Evolutionary conservation across 2,797 vertebrate species (phyloP).

Genomic region (Chaetodon trifasciatus): DNA sequence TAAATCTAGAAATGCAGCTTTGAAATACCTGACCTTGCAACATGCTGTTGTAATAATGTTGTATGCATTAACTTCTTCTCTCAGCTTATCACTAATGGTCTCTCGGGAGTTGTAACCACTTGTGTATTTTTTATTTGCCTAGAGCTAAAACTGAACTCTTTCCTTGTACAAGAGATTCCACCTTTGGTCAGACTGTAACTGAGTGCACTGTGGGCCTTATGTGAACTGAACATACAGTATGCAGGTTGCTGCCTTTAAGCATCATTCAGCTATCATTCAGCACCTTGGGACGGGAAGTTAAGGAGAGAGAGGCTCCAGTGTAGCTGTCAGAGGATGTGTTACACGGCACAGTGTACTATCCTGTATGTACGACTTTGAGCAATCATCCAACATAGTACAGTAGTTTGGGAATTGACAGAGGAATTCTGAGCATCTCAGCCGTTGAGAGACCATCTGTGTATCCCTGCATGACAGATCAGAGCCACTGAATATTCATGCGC

Average conservation of each 20-base stretch:
- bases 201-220: neutral
- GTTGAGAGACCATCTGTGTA: constrained; percentile 86
- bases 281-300: constrained; percentile 11
- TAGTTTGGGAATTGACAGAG: constrained; percentile 75
- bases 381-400: constrained; percentile 60
- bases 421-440: constrained; percentile 81
- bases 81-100: neutral
- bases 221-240: constrained; percentile 1
- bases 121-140: neutral
- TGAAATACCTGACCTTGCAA: neutral
- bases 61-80: neutral
- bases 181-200: neutral
- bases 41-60: neutral
- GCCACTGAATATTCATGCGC: constrained; percentile 87
- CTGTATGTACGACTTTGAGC: constrained; percentile 59
- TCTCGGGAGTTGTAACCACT: neutral
- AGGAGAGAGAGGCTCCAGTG: constrained; percentile 15
- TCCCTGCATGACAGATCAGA: constrained; percentile 80
- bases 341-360: neutral
- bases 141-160: neutral
- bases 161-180: neutral
- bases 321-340: constrained; percentile 28
- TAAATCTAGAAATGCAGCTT: neutral
- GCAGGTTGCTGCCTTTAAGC: constrained; percentile 13
- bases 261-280: neutral